Conservation (phyloP, 2,797 vertebrate species). For the Mastacembelus armatus region DNA sequence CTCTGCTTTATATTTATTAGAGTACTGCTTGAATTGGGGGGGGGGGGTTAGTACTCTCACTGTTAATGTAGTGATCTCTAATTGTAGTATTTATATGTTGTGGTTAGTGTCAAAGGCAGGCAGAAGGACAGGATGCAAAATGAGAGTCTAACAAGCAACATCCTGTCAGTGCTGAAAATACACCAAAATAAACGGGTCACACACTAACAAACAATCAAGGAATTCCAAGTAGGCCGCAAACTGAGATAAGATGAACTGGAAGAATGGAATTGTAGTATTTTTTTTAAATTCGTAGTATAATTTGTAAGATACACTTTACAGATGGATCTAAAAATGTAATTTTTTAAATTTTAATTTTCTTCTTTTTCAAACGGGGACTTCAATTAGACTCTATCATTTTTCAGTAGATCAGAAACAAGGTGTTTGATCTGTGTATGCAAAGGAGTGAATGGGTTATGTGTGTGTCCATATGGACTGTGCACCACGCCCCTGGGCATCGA, state of each 20-base stretch:
- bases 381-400: neutral
- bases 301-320: no score
- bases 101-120: slow-evolving; percentile 70
- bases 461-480: slow-evolving; percentile 24
- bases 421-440: neutral
- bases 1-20: slow-evolving; percentile 80
- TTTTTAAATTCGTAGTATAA: neutral
- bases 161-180: slow-evolving; percentile 10
- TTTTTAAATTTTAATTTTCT: neutral
- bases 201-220: neutral
- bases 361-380: neutral
- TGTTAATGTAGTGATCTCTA: slow-evolving; percentile 82
- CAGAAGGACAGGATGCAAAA: slow-evolving; percentile 40
- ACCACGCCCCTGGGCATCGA: slow-evolving; percentile 24
- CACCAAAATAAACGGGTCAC: slow-evolving; percentile 13
- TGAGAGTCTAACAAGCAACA: neutral
- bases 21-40: slow-evolving; percentile 78
- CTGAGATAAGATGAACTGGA: no score
- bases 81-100: slow-evolving; percentile 70
- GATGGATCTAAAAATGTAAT: neutral
- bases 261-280: neutral
- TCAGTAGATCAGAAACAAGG: slow-evolving; percentile 20
- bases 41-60: slow-evolving; percentile 80
- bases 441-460: neutral
- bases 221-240: neutral